These are phyloP conservation scores for Saccopteryx bilineata DNA, from an alignment of 2,113 vertebrate genomes.

Conservation along the genomic window DNA sequence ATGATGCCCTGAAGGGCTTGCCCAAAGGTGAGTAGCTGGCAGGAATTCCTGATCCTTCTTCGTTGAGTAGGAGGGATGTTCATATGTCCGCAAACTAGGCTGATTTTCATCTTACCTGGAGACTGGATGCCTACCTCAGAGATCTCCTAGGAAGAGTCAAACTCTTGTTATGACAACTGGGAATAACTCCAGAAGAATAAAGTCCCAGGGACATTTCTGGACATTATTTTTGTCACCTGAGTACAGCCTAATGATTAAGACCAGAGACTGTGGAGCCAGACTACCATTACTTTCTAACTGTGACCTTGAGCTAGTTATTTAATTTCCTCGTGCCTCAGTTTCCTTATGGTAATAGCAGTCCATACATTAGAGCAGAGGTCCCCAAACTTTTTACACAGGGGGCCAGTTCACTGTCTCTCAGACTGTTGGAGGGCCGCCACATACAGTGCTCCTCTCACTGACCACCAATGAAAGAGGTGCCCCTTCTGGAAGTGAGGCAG, in stretches of 20 bases:
- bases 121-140: not conserved
- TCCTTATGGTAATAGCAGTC: not conserved
- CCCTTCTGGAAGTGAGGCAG: no score
- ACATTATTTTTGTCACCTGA: not conserved
- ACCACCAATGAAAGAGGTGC: no score
- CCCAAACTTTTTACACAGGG: no score
- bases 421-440: no score
- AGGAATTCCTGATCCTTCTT: not conserved
- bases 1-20: not conserved
- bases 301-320: not conserved
- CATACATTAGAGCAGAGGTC: not conserved
- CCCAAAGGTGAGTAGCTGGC: not conserved
- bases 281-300: not conserved
- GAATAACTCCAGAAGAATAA: not conserved
- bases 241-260: not conserved
- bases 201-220: not conserved
- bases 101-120: not conserved
- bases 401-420: no score
- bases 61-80: not conserved
- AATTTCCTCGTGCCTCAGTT: constrained; percentile 41
- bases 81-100: not conserved
- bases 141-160: not conserved
- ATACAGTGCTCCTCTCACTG: no score
- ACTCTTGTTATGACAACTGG: not conserved
- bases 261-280: not conserved